Evolutionary conservation across 2,797 vertebrate species (phyloP), one percentile per base, ranked within the genome.

Genomic region (Microhierax caerulescens): DNA sequence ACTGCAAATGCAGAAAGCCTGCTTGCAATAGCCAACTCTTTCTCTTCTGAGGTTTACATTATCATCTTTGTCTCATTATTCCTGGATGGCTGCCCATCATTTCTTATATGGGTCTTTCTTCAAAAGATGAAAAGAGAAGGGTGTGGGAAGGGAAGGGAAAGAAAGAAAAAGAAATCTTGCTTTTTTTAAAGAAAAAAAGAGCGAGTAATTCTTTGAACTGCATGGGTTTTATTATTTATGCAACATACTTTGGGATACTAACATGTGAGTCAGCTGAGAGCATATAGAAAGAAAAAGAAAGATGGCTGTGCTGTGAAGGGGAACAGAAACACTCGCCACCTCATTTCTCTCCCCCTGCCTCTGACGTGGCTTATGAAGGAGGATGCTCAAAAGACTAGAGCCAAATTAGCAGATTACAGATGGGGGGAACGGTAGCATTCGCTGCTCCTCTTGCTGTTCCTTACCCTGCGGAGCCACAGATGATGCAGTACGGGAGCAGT

Each of bases 71-170:
- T 94, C 77, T 90, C 93, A 81, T 97, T 97, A 34, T 45, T 68
- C 95, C 94, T 97, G 96, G 94, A 94, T 68, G 93, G 80, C 84
- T 96, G 95, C 94, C 96, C 76, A 64, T 94, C 95, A 92, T 96
- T 89, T 91, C 93, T 97, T 89, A 92, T 4, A 90, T 53, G n/a
- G 68, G 57, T 91, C 94, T 95, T 75, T 88, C 95, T 96, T 96
- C 90, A 91, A 95, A 93, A 91, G 87, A 88, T 96, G 60, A 95
- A 88, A 79, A 61, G 22, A 57, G 53, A 78, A 90, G 34, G 32
- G 28, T 86, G 32, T 84, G 79, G 53, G 57, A 91, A 85, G 25
- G 37, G 30, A 93, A 89, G 27, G 73, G 73, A 72, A 78, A 47
- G 25, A 67, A 72, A 92, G 41, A 61, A 81, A 96, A 97, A 92